These are phyloP conservation scores for Catharus minimus DNA, from an alignment of 2,113 vertebrate genomes.

Conservation along the genomic window DNA sequence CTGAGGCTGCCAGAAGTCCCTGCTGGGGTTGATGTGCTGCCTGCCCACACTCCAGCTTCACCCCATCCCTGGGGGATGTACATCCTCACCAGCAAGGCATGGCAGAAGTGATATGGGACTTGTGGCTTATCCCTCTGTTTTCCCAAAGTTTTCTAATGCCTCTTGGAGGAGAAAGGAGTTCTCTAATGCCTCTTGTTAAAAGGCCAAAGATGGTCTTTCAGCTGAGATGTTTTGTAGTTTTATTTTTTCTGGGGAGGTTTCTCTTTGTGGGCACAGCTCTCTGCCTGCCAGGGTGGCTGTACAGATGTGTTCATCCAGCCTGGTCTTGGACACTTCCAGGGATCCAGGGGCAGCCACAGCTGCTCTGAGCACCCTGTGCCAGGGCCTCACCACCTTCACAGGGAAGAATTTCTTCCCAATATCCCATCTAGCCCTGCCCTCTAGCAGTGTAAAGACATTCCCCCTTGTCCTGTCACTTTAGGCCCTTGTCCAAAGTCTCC, in stretches of 20 bases:
- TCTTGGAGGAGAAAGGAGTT: background rate
- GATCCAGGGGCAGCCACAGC: background rate
- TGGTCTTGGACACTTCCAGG: background rate
- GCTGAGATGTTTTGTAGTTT: background rate
- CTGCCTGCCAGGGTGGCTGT: background rate
- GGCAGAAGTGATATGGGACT: background rate
- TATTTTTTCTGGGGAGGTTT: background rate
- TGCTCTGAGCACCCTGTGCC: background rate
- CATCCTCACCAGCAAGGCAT: background rate
- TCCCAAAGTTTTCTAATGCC: background rate
- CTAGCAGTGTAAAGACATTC: background rate
- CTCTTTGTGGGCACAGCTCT: background rate
- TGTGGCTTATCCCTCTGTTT: background rate
- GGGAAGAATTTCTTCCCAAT: fast-evolving
- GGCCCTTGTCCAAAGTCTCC: background rate
- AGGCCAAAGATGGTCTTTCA: background rate
- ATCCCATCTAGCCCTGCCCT: background rate
- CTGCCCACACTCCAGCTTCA: background rate
- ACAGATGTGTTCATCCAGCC: fast-evolving
- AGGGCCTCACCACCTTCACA: background rate
- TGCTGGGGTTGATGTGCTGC: background rate
- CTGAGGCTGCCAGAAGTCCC: background rate
- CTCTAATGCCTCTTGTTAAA: background rate
- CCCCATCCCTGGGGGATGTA: background rate
- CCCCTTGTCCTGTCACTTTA: background rate